Conservation (phyloP, 2,113 vertebrate genomes). For the Corvus cornix region DNA sequence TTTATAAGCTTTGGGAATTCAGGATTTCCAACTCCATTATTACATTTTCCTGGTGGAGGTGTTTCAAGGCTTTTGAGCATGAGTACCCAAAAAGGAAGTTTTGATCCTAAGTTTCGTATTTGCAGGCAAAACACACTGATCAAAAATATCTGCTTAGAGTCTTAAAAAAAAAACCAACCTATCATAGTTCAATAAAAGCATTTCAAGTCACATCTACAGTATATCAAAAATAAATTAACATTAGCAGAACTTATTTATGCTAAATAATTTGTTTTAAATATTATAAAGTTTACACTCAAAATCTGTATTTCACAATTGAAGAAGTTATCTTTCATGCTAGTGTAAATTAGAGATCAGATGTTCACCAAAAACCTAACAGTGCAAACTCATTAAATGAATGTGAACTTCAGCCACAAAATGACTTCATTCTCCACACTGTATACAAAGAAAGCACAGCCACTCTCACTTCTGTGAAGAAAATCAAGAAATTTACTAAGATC, state of each 20-base stretch:
- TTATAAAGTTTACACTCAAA: background rate
- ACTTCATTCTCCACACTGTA: background rate
- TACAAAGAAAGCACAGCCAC: background rate
- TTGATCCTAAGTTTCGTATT: background rate
- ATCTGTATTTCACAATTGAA: background rate
- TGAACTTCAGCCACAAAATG: background rate
- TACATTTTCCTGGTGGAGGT: background rate
- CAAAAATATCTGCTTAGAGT: background rate
- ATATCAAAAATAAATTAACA: background rate
- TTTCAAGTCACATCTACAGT: background rate
- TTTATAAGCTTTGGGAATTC: background rate
- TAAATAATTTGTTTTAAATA: background rate
- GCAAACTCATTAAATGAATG: background rate
- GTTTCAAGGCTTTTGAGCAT: constrained; percentile 1
- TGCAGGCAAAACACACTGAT: background rate
- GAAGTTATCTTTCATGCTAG: background rate
- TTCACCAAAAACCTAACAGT: background rate
- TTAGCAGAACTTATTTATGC: background rate
- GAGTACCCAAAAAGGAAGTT: constrained; percentile 16
- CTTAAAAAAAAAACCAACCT: background rate
- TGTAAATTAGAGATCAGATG: background rate
- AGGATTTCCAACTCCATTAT: background rate
- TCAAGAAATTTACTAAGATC: background rate
- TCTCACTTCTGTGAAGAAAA: background rate
- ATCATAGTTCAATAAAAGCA: background rate